Percentiles rank a stretch among this genome's conserved stretches.
These are phyloP conservation scores for Myiotriccus ornatus DNA, from an alignment of 2,797 vertebrate species.

Conservation along the genomic window DNA sequence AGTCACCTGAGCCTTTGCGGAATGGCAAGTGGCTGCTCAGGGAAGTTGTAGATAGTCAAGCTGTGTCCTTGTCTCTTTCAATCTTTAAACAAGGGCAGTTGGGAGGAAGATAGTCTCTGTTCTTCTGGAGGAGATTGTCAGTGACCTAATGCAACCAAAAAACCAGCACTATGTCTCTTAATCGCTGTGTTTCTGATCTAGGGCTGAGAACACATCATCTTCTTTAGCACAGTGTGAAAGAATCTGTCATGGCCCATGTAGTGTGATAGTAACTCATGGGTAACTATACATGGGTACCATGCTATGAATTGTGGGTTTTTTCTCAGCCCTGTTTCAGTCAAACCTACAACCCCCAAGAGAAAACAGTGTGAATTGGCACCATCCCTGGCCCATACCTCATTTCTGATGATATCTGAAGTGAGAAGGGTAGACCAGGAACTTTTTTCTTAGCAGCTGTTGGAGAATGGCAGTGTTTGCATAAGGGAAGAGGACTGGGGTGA, in stretches of 20 bases:
- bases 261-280: not conserved
- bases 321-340: not conserved
- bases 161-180: not conserved
- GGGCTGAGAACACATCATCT: not conserved
- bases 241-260: not conserved
- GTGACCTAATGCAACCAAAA: not conserved
- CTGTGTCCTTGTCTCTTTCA: not conserved
- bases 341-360: not conserved
- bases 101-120: not conserved
- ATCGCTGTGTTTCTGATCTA: not conserved
- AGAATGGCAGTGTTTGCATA: not conserved
- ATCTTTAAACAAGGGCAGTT: not conserved
- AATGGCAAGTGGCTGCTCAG: not conserved
- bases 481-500: not conserved
- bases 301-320: not conserved
- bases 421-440: not conserved
- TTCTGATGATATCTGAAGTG: not conserved
- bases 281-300: not conserved
- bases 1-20: not conserved
- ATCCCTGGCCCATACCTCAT: not conserved
- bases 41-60: not conserved
- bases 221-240: not conserved
- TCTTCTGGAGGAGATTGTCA: not conserved
- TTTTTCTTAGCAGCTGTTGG: not conserved
- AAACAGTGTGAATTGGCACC: not conserved